phyloP scores from a whole-genome alignment of 2,888 invertebrate genomes.

The Platypus cylindrus region DNA sequence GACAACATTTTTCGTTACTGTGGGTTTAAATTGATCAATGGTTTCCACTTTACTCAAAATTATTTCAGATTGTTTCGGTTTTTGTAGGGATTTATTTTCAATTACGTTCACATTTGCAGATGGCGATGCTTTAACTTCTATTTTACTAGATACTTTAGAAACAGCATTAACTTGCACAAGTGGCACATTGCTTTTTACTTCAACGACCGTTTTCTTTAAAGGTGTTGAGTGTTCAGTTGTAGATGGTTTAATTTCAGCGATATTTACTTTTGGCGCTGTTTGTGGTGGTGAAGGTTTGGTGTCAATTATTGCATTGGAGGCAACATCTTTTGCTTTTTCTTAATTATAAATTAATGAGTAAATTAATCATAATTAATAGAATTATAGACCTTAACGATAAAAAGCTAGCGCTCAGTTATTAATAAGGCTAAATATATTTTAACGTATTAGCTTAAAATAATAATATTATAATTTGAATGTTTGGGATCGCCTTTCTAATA shows the following conservation, averaged over 20 bases:
- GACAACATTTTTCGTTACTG: conserved; percentile 6
- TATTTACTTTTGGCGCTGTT: conserved; percentile 10
- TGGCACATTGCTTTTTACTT: too few relatives aligned
- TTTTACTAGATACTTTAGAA: conserved; percentile 36
- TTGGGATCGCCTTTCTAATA: too few relatives aligned
- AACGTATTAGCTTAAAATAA: too few relatives aligned
- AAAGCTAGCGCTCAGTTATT: too few relatives aligned
- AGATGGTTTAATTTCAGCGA: conserved; percentile 33
- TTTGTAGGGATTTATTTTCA: conserved; percentile 30
- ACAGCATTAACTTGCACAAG: conserved; percentile 23
- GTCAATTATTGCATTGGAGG: conserved; percentile 29
- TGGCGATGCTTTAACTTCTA: conserved; percentile 43
- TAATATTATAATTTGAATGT: too few relatives aligned
- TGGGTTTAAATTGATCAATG: conserved; percentile 12
- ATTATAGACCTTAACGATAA: too few relatives aligned
- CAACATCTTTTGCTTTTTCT: conserved; percentile 19
- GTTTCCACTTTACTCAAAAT: conserved; percentile 20
- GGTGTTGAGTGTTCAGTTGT: conserved; percentile 32
- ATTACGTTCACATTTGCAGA: conserved; percentile 32
- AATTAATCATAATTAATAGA: too few relatives aligned
- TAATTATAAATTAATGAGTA: too few relatives aligned
- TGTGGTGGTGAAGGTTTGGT: conserved; percentile 21
- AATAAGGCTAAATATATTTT: too few relatives aligned
- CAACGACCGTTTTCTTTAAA: conserved; percentile 40
- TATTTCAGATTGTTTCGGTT: conserved; percentile 24